A percentile compares a stretch with the other conserved stretches of the same genome.
Evolutionary conservation across 2,888 invertebrate genomes (phyloP).

Genomic region (Caenorhabditis japonica): DNA sequence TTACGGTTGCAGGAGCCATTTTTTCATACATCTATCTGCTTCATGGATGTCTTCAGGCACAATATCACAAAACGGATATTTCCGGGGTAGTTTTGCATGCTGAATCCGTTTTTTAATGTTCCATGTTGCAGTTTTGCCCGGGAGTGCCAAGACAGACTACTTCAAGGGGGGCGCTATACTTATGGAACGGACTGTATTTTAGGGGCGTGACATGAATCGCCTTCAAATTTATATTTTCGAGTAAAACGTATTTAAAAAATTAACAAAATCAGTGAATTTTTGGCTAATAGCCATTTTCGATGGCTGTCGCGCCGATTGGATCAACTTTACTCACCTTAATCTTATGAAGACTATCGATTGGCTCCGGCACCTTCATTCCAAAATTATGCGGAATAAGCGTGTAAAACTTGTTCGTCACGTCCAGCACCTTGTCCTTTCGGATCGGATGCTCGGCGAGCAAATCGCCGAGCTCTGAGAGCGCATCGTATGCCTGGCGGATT

Average conservation of each 20-base stretch:
- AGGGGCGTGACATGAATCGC: not conserved
- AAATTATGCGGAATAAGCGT: constrained; percentile 95
- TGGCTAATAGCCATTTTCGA: not conserved
- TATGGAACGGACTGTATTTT: no score
- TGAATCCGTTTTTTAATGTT: no score
- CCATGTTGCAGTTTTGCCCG: no score
- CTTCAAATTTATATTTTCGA: not conserved
- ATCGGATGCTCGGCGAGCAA: constrained; percentile 16
- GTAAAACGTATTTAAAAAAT: not conserved
- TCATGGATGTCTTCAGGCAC: no score
- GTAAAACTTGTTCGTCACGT: constrained; percentile 83
- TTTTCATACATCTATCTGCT: no score
- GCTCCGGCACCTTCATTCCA: constrained; percentile 87
- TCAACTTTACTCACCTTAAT: constrained; percentile 80
- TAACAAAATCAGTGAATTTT: not conserved
- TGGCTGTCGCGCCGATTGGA: not conserved
- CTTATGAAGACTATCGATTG: constrained; percentile 85
- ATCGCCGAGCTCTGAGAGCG: constrained; percentile 36
- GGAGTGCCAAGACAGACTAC: no score
- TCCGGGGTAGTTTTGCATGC: no score
- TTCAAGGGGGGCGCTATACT: no score
- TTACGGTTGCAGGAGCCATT: no score
- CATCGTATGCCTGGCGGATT: constrained; percentile 86
- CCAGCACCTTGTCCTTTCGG: constrained; percentile 4
- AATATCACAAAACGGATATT: no score